Evolutionary conservation across 2,888 invertebrate genomes (phyloP), one percentile per base, ranked within the genome.

Genomic region (Agonopterix alstromeriana): DNA sequence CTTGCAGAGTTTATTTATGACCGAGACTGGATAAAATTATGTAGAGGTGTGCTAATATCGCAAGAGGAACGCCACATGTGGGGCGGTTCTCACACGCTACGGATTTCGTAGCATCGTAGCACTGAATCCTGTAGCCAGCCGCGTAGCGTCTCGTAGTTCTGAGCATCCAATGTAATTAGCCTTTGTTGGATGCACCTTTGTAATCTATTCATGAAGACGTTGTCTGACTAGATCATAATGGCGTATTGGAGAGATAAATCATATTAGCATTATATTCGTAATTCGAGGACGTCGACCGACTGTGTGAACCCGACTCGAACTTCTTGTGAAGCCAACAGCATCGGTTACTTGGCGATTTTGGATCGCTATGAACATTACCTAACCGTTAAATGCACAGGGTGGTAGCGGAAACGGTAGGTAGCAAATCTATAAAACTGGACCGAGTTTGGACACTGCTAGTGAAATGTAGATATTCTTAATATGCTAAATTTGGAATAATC

Each of bases 21-120:
- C 59, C 67, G 53, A 65, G 58, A 72, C 71, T 73, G 73, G 77
- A 74, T 75, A 72, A 76, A 78, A 78, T 78, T 77, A 81, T 78
- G 73, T 75, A 70, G 63, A 69, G 61, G 67, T 66, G 63, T 67
- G 65, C 69, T 74, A 74, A 80, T 78, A 77, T 76, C 66, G 64
- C 74, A 59, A 70, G 68, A 74, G 62, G 65, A 70, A n/a, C 64
- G 53, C 68, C 55, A 64, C 78, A 71, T 66, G 70, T 72, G 77
- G 63, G 48, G 48, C 49, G 27, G 41, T 73, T 82, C 80, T 59
- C 81, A 81, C 76, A 81, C 76, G 73, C 43, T 50, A 46, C 49
- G 42, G 45, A 42, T 51, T 40, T 36, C 27, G 54, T 51, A 55
- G 54, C 52, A 10, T 45, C 54, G 57, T 57, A 60, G 59, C 54